phyloP scores from a whole-genome alignment of 2,113 vertebrate species.

The Platycercus adscitus region DNA sequence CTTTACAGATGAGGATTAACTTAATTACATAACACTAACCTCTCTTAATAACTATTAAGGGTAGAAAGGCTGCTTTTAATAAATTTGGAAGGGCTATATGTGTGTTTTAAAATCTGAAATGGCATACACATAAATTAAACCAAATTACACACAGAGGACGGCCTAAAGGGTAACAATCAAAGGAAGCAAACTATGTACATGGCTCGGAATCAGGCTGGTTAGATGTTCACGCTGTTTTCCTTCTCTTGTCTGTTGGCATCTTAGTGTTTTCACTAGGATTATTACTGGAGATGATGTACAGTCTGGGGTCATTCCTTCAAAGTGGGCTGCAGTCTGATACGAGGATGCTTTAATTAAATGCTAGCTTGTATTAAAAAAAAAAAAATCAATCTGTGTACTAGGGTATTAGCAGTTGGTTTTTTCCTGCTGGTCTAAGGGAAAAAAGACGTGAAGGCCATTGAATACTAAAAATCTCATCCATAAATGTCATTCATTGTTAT shows the following conservation, averaged over 20 bases:
- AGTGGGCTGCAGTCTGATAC: neutral
- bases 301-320: conserved; percentile 29
- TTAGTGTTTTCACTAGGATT: conserved; percentile 30
- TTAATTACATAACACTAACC: conserved; percentile 74
- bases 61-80: conserved; percentile 64
- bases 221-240: neutral
- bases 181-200: conserved; percentile 39
- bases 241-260: conserved; percentile 21
- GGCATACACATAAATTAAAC: conserved; percentile 64
- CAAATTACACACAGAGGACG: conserved; percentile 60
- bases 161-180: conserved; percentile 56
- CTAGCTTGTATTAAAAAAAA: neutral
- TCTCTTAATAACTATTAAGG: conserved; percentile 73
- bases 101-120: conserved; percentile 68
- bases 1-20: conserved; percentile 72
- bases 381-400: neutral
- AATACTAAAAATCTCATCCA: neutral
- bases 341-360: conserved; percentile 39
- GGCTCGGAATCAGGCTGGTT: too few species aligned
- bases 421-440: neutral
- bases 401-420: neutral
- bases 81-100: conserved; percentile 63
- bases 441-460: neutral
- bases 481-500: neutral
- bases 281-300: conserved; percentile 14